These are phyloP conservation scores for Mimachlamys varia DNA, from an alignment of 2,888 invertebrate genomes.

Conservation along the genomic window DNA sequence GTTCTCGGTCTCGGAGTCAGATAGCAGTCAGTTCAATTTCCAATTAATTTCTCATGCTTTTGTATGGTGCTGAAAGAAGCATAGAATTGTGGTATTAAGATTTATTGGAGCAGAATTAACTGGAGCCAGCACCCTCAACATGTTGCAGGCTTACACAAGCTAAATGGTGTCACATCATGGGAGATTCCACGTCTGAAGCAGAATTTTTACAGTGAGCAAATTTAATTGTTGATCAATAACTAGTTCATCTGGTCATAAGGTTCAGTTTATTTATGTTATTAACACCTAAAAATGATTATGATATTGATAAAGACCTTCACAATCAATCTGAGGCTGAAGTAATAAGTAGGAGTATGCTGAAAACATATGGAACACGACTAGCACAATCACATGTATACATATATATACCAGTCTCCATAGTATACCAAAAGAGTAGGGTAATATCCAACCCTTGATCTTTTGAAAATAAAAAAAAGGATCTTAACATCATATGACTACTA, in stretches of 20 bases:
- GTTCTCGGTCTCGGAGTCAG: neutral
- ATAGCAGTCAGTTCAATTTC: neutral
- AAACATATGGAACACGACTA: too few relatives aligned
- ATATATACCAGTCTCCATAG: too few relatives aligned
- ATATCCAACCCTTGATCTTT: too few relatives aligned
- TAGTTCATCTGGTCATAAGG: neutral
- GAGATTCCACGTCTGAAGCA: neutral
- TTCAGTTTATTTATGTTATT: neutral
- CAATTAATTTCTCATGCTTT: neutral
- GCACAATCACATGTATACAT: too few relatives aligned
- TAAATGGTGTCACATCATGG: neutral
- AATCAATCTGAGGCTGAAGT: too few relatives aligned
- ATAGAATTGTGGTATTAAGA: constrained; percentile 5
- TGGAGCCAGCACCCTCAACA: neutral
- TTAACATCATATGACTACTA: too few relatives aligned
- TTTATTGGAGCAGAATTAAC: neutral
- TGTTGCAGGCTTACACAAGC: neutral
- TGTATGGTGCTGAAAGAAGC: neutral
- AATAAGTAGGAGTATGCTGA: too few relatives aligned
- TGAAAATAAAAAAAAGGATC: too few relatives aligned
- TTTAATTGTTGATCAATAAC: neutral
- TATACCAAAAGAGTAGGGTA: too few relatives aligned
- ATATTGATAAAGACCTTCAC: neutral
- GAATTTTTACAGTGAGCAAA: neutral
- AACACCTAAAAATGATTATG: neutral